Evolutionary conservation across 2,888 invertebrate genomes (phyloP).

Genomic region (Drosophila koepferae): DNA sequence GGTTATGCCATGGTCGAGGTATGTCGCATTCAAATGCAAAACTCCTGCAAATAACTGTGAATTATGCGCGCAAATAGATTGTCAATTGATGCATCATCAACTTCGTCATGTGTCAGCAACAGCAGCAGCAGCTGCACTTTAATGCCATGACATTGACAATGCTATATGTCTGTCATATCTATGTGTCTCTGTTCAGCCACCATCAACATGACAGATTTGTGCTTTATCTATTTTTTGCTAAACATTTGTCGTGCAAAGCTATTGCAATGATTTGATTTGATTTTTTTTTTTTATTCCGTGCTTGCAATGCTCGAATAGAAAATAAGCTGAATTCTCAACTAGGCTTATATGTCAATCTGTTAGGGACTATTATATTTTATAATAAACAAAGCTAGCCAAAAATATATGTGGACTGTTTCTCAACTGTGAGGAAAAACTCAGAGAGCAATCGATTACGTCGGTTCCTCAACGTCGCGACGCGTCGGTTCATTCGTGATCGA

Average conservation of each 20-base stretch:
- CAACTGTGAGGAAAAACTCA: no score
- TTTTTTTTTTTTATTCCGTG: background rate
- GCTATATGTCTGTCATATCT: background rate
- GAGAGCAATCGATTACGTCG: no score
- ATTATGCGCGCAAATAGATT: slow-evolving; percentile 40
- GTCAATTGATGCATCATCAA: slow-evolving; percentile 44
- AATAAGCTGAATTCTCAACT: no score
- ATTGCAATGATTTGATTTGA: background rate
- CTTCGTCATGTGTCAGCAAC: slow-evolving; percentile 35
- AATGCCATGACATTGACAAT: background rate
- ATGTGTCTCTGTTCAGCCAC: background rate
- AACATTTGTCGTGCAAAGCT: background rate
- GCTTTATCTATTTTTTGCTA: background rate
- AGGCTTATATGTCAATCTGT: no score
- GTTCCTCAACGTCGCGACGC: no score
- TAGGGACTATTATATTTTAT: no score
- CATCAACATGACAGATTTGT: slow-evolving; percentile 2
- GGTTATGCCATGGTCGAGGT: background rate
- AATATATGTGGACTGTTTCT: no score
- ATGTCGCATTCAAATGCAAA: slow-evolving; percentile 14
- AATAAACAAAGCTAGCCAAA: no score
- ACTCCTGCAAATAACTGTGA: slow-evolving; percentile 42
- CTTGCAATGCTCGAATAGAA: no score
- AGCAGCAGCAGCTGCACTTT: slow-evolving; percentile 17
- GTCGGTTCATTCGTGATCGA: no score